A percentile compares a stretch with the other conserved stretches of the same genome.
Conservation (phyloP, 2,888 invertebrate genomes). For the Eustalomyia histrio region DNA sequence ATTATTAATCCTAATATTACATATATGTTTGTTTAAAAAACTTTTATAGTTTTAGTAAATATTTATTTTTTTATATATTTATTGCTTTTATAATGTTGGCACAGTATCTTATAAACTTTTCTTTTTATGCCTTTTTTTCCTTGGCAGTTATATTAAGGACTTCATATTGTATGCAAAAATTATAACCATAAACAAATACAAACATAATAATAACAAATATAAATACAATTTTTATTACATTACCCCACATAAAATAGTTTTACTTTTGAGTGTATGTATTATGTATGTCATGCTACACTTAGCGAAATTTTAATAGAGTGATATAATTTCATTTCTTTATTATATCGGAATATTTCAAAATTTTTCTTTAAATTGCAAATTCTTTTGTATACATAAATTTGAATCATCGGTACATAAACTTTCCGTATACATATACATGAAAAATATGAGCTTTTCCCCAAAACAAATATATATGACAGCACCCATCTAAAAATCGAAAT, state of each 20-base stretch:
- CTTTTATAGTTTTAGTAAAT: conserved; percentile 5
- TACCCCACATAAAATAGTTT: conserved; percentile 16
- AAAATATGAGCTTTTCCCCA: too few relatives aligned
- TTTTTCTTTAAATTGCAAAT: too few relatives aligned
- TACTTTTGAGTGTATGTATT: conserved; percentile 9
- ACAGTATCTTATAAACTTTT: conserved; percentile 4
- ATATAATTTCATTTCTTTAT: too few relatives aligned
- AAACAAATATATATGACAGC: too few relatives aligned
- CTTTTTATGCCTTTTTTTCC: background rate
- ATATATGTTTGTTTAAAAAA: background rate
- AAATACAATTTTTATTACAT: conserved; percentile 46
- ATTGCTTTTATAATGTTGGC: background rate
- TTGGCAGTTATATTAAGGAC: background rate
- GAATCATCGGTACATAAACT: too few relatives aligned
- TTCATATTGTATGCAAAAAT: conserved; percentile 20
- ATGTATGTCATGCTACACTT: too few relatives aligned
- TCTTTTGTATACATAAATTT: too few relatives aligned
- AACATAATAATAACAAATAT: conserved; percentile 21
- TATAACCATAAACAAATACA: conserved; percentile 29
- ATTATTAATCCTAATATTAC: too few relatives aligned
- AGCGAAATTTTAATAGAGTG: too few relatives aligned
- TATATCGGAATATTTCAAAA: too few relatives aligned
- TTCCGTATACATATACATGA: too few relatives aligned
- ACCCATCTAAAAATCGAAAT: too few relatives aligned
- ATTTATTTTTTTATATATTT: conserved; percentile 1